A percentile compares a stretch with the other conserved stretches of the same genome.
phyloP scores from a whole-genome alignment of 2,113 vertebrate genomes.

The Trachemys scripta region DNA sequence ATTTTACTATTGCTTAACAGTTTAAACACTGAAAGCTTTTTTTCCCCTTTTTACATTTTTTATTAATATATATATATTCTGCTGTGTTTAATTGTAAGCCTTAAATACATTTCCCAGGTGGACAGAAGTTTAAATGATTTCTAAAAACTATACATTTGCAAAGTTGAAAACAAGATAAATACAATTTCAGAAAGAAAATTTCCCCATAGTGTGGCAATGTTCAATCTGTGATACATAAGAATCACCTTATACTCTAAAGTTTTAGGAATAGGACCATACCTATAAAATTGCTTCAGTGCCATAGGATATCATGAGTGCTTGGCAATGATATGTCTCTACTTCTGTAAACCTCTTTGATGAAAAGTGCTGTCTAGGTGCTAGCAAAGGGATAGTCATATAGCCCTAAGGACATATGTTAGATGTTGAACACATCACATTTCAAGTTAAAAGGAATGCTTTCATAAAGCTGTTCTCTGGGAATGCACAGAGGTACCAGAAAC shows the following conservation, averaged over 20 bases:
- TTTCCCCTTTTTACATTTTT: background rate
- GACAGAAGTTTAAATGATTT: background rate
- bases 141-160: background rate
- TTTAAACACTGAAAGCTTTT: slow-evolving; percentile 54
- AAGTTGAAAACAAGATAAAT: slow-evolving; percentile 27
- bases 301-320: slow-evolving; percentile 20
- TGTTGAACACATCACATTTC: background rate
- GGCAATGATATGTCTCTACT: slow-evolving; percentile 24
- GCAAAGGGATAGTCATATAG: slow-evolving; percentile 40
- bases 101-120: background rate
- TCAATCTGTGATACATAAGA: background rate
- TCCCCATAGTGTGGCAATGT: background rate
- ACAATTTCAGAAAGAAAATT: background rate
- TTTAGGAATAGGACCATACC: background rate
- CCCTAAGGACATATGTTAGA: slow-evolving; percentile 38
- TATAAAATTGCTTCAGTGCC: slow-evolving; percentile 8
- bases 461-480: slow-evolving; percentile 13
- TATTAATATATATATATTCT: slow-evolving; percentile 40
- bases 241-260: background rate
- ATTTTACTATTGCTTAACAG: slow-evolving; percentile 78
- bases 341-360: slow-evolving; percentile 49
- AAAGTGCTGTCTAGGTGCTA: slow-evolving; percentile 34
- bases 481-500: background rate
- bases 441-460: slow-evolving; percentile 29
- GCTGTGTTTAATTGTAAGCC: background rate